Conservation (phyloP, 2,888 invertebrate genomes). For the Drosophila mimetica region DNA sequence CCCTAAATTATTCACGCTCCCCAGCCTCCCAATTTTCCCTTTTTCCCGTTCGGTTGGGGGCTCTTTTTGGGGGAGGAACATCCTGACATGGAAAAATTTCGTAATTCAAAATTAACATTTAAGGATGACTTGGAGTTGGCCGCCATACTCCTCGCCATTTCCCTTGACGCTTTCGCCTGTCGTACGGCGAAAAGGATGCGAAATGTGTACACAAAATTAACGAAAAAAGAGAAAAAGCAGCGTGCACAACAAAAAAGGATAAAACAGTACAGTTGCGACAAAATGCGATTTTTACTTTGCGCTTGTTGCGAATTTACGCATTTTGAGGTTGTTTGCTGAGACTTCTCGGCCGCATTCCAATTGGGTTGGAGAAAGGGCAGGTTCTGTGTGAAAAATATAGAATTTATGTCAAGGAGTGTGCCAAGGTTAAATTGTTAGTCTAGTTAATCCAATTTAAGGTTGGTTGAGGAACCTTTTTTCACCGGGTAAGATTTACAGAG, state of each 20-base stretch:
- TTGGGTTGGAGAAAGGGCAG: not conserved
- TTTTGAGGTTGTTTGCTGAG: conserved; percentile 65
- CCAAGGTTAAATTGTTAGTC: not conserved
- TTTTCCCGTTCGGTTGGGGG: conserved; percentile 8
- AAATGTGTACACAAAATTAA: conserved; percentile 64
- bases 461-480: not conserved
- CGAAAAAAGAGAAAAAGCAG: conserved; percentile 55
- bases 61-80: not conserved
- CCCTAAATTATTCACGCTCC: conserved; percentile 75
- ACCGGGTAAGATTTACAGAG: not conserved
- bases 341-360: not conserved
- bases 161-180: conserved; percentile 32
- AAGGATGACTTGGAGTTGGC: conserved; percentile 78
- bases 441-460: not conserved
- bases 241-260: conserved; percentile 52
- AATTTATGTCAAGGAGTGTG: not conserved
- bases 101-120: conserved; percentile 81
- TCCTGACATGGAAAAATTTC: conserved; percentile 73
- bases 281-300: conserved; percentile 59
- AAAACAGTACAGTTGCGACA: conserved; percentile 69
- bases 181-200: conserved; percentile 55
- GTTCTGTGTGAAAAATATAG: not conserved
- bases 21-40: conserved; percentile 7
- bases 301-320: conserved; percentile 63
- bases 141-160: conserved; percentile 34